Evolutionary conservation across 2,888 invertebrate genomes (phyloP), one percentile per base, ranked within the genome.

Genomic region (Eupithecia subumbrata): DNA sequence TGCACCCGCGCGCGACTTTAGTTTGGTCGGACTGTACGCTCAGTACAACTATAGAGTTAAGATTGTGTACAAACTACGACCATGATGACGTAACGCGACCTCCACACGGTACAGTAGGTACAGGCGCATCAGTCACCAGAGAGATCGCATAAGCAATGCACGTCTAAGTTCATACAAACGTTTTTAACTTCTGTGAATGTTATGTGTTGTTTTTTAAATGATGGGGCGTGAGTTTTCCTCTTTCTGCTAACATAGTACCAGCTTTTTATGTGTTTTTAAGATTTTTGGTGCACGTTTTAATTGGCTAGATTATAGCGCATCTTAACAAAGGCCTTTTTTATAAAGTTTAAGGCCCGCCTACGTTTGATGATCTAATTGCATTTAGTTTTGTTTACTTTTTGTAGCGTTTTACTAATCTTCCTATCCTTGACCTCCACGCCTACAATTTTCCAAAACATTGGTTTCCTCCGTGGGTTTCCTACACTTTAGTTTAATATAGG

Each of bases 181-280:
- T 69, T 45, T 74, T 76, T 66, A 43, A 40, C 16, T 77, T 64
- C 63, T 79, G 83, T 82, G 82, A 82, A 78, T 83, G 84, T 82
- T 83, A 81, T 82, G 79, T 81, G 80, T 81, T 71, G 72, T 69
- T 78, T 64, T 34, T 64, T 80, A 79, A 78, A 80, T 81, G 80
- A 89, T 89, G 89, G 89, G 89, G 83, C 84, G 89, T 88, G 86
- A 89, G 88, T 88, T 82, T 37, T 80, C 78, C 25, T 68, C 22
- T 14, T 84, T 82, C 68, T 75, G 79, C 76, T 77, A 80, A 79
- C 73, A 73, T 69, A 30, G 60, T 25, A 22, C 12, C 12, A 60
- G 22, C 60, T 60, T 43, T 76, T n/a, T 18, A 8, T 48, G 5
- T 34, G 8, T 43, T 30, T 69, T 9, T 16, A 8, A 25, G 14